Percentiles rank a stretch among this genome's conserved stretches.
These are phyloP conservation scores for Oxytorus armatus DNA, from an alignment of 2,888 invertebrate genomes.

Conservation along the genomic window DNA sequence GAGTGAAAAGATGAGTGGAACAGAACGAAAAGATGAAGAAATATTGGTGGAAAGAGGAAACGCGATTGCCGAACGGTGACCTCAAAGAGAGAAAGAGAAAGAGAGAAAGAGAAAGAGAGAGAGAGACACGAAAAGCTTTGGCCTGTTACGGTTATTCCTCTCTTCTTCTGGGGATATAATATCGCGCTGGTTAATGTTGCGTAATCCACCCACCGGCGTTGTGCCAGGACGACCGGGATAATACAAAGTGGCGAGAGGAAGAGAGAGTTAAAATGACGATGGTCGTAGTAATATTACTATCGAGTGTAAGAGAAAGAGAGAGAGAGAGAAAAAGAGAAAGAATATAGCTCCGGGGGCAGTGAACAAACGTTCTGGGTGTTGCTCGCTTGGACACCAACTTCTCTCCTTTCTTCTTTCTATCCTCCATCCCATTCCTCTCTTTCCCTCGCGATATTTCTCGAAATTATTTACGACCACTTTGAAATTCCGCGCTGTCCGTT, in stretches of 20 bases:
- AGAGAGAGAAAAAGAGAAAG: slow-evolving; percentile 50
- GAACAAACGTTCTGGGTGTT: slow-evolving; percentile 59
- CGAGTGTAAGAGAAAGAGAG: slow-evolving; percentile 50
- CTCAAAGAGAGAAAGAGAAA: slow-evolving; percentile 21
- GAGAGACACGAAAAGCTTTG: neutral
- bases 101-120: slow-evolving; percentile 14
- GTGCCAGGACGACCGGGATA: slow-evolving; percentile 28
- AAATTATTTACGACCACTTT: slow-evolving; percentile 72
- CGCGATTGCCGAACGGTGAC: slow-evolving; percentile 40
- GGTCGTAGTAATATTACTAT: slow-evolving; percentile 46
- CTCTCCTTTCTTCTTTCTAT: slow-evolving; percentile 6
- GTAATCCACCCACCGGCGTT: slow-evolving; percentile 65
- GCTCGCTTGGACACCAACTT: slow-evolving; percentile 23
- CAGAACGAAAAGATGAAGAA: slow-evolving; percentile 59
- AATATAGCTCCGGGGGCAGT: slow-evolving; percentile 66
- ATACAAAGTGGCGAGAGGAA: slow-evolving; percentile 43
- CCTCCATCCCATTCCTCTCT: slow-evolving; percentile 13
- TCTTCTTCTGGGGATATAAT: slow-evolving; percentile 65
- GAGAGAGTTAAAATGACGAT: slow-evolving; percentile 32
- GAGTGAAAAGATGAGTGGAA: slow-evolving; percentile 11
- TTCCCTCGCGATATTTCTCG: slow-evolving; percentile 41
- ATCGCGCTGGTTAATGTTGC: slow-evolving; percentile 63
- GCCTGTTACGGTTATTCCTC: slow-evolving; percentile 51
- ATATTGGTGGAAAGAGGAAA: slow-evolving; percentile 51
- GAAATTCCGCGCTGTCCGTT: slow-evolving; percentile 67